These are phyloP conservation scores for Drosophila hawaiiensis DNA, from an alignment of 2,888 invertebrate species.

Conservation along the genomic window DNA sequence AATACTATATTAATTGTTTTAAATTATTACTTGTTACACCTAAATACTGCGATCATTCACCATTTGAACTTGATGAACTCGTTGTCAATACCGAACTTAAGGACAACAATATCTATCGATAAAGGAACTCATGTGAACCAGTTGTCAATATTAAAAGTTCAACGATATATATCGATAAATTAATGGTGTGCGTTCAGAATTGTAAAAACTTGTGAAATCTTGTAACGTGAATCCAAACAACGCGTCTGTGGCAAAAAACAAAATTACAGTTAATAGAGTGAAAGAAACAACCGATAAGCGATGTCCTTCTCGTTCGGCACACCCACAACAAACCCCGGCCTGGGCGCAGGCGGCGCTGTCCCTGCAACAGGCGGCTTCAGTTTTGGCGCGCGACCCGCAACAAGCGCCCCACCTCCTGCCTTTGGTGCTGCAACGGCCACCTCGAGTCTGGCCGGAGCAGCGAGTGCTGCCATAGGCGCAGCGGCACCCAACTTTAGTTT, in stretches of 20 bases:
- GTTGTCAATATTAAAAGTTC: background rate
- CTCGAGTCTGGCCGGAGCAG: slow-evolving; percentile 41
- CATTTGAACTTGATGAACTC: background rate
- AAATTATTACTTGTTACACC: background rate
- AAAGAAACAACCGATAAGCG: background rate
- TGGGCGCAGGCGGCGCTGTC: slow-evolving; percentile 44
- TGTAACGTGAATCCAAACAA: background rate
- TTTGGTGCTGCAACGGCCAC: slow-evolving; percentile 49
- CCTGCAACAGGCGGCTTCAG: slow-evolving; percentile 50
- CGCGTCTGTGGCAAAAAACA: background rate
- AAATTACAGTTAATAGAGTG: slow-evolving; percentile 3
- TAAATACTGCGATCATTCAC: background rate
- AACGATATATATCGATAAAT: slow-evolving; percentile 16
- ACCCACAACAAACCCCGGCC: slow-evolving; percentile 50
- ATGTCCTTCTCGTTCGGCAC: slow-evolving; percentile 67
- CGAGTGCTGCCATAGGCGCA: slow-evolving; percentile 22
- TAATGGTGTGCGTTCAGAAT: slow-evolving; percentile 1
- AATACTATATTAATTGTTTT: background rate
- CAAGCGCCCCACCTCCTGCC: slow-evolving; percentile 57
- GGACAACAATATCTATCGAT: slow-evolving; percentile 11
- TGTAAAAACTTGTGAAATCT: slow-evolving; percentile 18
- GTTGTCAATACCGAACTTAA: background rate
- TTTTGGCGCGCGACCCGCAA: slow-evolving; percentile 69
- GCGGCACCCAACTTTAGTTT: slow-evolving; percentile 42
- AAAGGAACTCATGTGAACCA: background rate